phyloP scores from a whole-genome alignment of 2,797 vertebrate genomes.

The Acrocephalus scirpaceus region DNA sequence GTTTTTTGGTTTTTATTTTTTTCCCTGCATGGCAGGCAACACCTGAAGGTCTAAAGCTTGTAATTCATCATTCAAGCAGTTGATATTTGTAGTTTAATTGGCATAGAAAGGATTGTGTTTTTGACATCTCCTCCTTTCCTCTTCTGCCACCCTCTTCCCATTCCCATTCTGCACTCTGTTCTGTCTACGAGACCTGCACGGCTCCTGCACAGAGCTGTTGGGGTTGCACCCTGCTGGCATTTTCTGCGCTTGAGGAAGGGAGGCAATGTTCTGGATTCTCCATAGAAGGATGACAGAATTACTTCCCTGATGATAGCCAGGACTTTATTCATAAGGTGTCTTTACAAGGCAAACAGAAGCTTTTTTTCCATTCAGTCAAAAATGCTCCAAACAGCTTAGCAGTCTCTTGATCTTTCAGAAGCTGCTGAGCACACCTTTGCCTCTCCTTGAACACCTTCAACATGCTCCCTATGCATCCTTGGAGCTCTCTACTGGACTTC shows the following conservation, averaged over 20 bases:
- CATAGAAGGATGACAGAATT: neutral
- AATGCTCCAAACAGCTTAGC: neutral
- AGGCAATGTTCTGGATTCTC: neutral
- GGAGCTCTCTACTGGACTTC: neutral
- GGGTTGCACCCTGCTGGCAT: neutral
- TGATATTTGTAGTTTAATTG: neutral
- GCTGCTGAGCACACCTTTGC: neutral
- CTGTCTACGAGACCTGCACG: neutral
- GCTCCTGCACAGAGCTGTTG: neutral
- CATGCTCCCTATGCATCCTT: neutral
- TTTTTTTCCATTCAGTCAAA: neutral
- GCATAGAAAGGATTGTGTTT: neutral
- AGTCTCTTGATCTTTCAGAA: neutral
- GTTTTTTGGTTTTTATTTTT: neutral
- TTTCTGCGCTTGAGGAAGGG: neutral
- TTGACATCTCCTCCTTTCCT: neutral
- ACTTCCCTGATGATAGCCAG: neutral
- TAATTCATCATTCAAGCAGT: neutral
- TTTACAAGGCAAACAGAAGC: neutral
- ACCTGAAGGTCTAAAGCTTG: neutral
- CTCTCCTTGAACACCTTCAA: neutral
- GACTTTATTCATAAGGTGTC: neutral
- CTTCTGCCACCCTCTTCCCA: neutral
- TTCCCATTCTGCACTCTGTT: neutral
- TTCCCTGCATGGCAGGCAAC: neutral